A percentile compares a stretch with the other conserved stretches of the same genome.
These are phyloP conservation scores for Rhynchonycteris naso DNA, from an alignment of 2,797 vertebrate genomes.

Conservation along the genomic window DNA sequence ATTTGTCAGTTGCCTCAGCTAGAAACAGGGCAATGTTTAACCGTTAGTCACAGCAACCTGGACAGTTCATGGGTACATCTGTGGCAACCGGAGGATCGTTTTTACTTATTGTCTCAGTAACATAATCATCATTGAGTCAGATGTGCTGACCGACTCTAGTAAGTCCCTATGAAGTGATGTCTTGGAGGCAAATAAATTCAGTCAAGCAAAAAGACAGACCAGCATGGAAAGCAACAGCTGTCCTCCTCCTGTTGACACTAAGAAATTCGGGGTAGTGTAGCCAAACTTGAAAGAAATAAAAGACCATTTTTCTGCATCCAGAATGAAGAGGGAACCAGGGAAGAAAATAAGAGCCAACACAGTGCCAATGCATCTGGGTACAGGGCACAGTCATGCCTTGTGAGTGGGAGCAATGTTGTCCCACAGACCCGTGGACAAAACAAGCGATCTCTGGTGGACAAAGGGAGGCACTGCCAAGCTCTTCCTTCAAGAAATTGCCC, in stretches of 20 bases:
- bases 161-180: neutral
- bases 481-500: neutral
- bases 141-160: neutral
- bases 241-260: neutral
- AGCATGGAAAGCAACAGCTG: neutral
- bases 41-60: neutral
- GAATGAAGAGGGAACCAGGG: neutral
- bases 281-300: neutral
- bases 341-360: neutral
- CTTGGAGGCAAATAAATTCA: slow-evolving; percentile 2
- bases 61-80: neutral
- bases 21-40: neutral
- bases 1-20: neutral
- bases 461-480: neutral
- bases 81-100: neutral
- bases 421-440: neutral
- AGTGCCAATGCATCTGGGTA: neutral
- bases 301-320: neutral
- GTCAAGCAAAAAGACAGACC: neutral
- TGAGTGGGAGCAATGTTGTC: neutral
- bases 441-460: neutral
- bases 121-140: neutral
- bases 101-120: neutral
- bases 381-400: neutral
- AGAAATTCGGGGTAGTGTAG: neutral